phyloP scores from a whole-genome alignment of 2,888 invertebrate species.

The Clunio marinus region DNA sequence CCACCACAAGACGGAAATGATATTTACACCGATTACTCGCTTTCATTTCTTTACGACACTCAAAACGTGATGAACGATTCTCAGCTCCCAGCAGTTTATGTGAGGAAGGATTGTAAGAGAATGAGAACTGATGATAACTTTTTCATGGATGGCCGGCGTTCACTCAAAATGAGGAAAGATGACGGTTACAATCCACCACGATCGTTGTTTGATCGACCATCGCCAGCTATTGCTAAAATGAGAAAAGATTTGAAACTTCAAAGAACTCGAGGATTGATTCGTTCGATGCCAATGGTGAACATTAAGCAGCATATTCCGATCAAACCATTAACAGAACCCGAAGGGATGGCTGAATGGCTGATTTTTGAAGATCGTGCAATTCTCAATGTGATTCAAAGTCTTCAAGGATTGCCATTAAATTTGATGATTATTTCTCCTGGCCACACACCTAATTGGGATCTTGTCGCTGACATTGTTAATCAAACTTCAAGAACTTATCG shows the following conservation, averaged over 20 bases:
- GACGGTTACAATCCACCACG: conserved; percentile 72
- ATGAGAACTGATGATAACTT: conserved; percentile 63
- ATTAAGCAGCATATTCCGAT: conserved; percentile 54
- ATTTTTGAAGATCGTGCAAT: conserved; percentile 87
- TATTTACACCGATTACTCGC: conserved; percentile 74
- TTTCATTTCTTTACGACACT: conserved; percentile 80
- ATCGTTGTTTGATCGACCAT: conserved; percentile 76
- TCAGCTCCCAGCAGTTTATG: conserved; percentile 73
- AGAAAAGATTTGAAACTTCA: conserved; percentile 72
- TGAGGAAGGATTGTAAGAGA: conserved; percentile 72
- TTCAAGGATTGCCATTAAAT: conserved; percentile 71
- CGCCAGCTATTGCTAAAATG: conserved; percentile 69
- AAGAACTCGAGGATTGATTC: conserved; percentile 61
- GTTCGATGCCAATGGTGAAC: conserved; percentile 53
- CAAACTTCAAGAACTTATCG: conserved; percentile 80
- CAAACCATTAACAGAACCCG: conserved; percentile 58
- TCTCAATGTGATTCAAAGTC: conserved; percentile 70
- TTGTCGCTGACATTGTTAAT: conserved; percentile 87
- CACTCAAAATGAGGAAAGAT: conserved; percentile 64
- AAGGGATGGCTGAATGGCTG: conserved; percentile 79
- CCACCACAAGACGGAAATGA: conserved; percentile 92
- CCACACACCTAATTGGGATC: conserved; percentile 93
- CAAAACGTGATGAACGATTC: conserved; percentile 68
- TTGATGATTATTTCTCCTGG: conserved; percentile 72
- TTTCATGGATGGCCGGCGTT: conserved; percentile 56